These are phyloP conservation scores for Drosophila monieri DNA, from an alignment of 2,888 invertebrate species.

Conservation along the genomic window DNA sequence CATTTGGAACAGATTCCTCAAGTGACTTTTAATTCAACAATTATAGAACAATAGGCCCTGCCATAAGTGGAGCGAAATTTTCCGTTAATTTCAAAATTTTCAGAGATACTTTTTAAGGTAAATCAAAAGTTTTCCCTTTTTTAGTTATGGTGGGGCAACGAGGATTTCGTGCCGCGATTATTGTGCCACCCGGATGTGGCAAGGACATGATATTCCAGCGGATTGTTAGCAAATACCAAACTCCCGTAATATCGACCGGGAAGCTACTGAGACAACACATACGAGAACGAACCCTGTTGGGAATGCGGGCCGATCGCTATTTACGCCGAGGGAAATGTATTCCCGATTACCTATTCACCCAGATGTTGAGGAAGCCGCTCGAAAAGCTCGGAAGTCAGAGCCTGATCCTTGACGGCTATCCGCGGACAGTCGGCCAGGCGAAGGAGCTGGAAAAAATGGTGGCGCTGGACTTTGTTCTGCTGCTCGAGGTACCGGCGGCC, in stretches of 20 bases:
- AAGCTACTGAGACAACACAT: constrained; percentile 52
- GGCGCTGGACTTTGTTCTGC: constrained; percentile 27
- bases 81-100: background rate
- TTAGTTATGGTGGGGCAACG: constrained; percentile 8
- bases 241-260: constrained; percentile 44
- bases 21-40: no score
- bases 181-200: constrained; percentile 57
- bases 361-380: constrained; percentile 27
- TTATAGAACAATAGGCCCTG: background rate
- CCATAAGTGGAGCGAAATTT: background rate
- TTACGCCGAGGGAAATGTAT: constrained; percentile 29
- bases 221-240: constrained; percentile 32
- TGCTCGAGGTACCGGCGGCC: constrained; percentile 25
- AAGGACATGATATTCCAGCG: constrained; percentile 39
- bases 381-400: background rate
- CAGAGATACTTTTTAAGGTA: background rate
- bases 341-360: constrained; percentile 42
- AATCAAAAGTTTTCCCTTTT: background rate
- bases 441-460: constrained; percentile 6
- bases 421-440: constrained; percentile 43
- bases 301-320: constrained; percentile 20
- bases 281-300: constrained; percentile 17
- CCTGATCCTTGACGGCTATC: constrained; percentile 53
- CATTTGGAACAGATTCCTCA: constrained; percentile 31
- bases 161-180: constrained; percentile 48